Percentiles rank a stretch among this genome's conserved stretches.
phyloP scores from a whole-genome alignment of 2,888 invertebrate genomes.

The Lasioglossum calceatum region DNA sequence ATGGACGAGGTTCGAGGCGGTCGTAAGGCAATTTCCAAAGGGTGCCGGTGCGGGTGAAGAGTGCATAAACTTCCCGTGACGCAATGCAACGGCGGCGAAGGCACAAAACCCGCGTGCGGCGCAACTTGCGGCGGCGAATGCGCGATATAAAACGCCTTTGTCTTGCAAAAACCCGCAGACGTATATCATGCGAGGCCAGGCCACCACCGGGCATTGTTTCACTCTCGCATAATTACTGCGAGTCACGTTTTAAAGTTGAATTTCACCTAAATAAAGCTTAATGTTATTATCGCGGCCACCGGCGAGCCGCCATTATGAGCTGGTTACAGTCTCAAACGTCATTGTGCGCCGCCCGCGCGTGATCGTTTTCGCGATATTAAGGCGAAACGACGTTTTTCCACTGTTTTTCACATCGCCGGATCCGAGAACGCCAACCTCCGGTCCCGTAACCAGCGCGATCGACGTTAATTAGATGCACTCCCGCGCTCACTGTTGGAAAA shows the following conservation, averaged over 20 bases:
- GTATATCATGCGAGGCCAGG: conserved; percentile 78
- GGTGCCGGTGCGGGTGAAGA: conserved; percentile 48
- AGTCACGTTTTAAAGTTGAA: conserved; percentile 83
- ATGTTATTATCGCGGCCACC: conserved; percentile 79
- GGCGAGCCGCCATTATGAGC: conserved; percentile 71
- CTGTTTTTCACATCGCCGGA: conserved; percentile 44
- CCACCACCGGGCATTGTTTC: conserved; percentile 79
- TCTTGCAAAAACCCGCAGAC: conserved; percentile 80
- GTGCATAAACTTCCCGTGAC: conserved; percentile 71
- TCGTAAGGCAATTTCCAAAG: conserved; percentile 53
- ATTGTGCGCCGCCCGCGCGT: conserved; percentile 58
- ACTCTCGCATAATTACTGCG: conserved; percentile 82
- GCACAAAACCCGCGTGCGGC: conserved; percentile 65
- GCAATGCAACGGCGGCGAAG: conserved; percentile 51
- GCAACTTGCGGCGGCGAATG: conserved; percentile 53
- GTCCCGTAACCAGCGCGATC: conserved; percentile 37
- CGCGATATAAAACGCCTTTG: conserved; percentile 78
- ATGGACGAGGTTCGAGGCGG: not conserved
- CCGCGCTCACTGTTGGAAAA: conserved; percentile 4
- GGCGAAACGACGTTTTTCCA: conserved; percentile 66
- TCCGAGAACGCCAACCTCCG: not conserved
- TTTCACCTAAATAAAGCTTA: conserved; percentile 83
- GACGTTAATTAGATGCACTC: conserved; percentile 69
- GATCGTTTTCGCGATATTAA: conserved; percentile 71
- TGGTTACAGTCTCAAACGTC: conserved; percentile 72